Base-by-base conservation (phyloP, 2,113 vertebrate genomes). In the Balaeniceps rex region DNA sequence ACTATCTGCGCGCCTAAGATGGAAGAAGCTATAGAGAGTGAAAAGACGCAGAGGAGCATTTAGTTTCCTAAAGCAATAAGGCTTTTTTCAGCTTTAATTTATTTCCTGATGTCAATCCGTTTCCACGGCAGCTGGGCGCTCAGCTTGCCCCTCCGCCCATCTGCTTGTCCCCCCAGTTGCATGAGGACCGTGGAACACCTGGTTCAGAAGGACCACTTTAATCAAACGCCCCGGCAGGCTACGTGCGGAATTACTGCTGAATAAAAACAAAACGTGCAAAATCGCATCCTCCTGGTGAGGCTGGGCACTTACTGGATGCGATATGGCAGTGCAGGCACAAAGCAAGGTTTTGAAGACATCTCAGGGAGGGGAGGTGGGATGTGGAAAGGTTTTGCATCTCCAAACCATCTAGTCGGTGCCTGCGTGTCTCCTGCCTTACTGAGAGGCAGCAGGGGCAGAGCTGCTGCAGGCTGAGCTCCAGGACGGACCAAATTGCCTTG, bases 211-310 rank as follows among this genome's bases (percentile, higher is more conserved):
- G 11, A 68, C 14, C 23, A 16, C 19, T 1, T 21, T 9, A 60
- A 17, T n/a, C 58, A 29, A 65, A 8, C 49, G 14, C 15, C 47
- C 11, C 1, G 2, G 34, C 22, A 10, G 36, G 47, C 28, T 33
- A 7, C 1, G 0, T 28, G 28, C 36, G 28, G 33, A 61, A n/a
- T 15, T 5, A 25, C 14, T 12, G 38, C 0, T 13, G 4, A 23
- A 16, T 7, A 55, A 61, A 65, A 66, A 22, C 1, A 52, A 60
- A 6, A 12, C 1, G n/a, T 22, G 3, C 19, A 68, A 38, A 74
- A 66, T 7, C 42, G 6, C 81, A 4, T 2, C 34, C 34, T 78
- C 11, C 47, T 51, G 11, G 8, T 5, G 78, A 44, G 36, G 1
- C 19, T 13, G 13, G 4, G 31, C 33, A 0, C 60, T 29, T 13